Evolutionary conservation across 1,140 invertebrate genomes (phyloP), one percentile per base, ranked within the genome.

Genomic region (Tribolium madens): DNA sequence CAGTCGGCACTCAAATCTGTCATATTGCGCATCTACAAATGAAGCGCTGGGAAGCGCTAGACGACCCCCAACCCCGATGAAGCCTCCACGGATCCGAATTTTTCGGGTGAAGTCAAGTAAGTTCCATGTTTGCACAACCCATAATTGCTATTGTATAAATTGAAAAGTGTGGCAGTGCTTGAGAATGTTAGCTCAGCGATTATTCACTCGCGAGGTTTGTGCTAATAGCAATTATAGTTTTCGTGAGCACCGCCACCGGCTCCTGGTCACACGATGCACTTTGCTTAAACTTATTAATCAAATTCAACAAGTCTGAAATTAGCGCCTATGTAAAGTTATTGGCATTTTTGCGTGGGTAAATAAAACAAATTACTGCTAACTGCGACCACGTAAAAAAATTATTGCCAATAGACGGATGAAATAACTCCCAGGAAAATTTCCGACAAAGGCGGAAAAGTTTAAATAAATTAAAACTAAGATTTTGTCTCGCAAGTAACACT

Each of bases 41-140:
- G 14, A 21, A 17, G 18, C 53, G 9, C 18, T 47, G 10, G 3
- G 4, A 3, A 47, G 46, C 46, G 50, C 50, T 15, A 52, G 15
- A 52, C 12, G 12, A 15, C 17, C 50, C 17, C 50, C 14, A 52
- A 52, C 53, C 53, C 53, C 12, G 26, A 73, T 73, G 70, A 73
- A 50, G 47, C 48, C 71, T 10, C 71, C 71, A 73, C 6, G 7
- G 3, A 73, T 73, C 12, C 21, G 71, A 36, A 73, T 73, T 42
- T 53, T 52, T 12, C 21, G 17, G 14, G 47, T 50, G 10, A 52
- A 73, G 15, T 36, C 71, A 73, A 53, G 71, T 73, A 73, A 73
- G 71, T 73, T 48, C 3, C 13, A 12, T 42, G 13, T 69, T 69
- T 69, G 15, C 15, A 9, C 15, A 14, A 17, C 46, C n/a, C 46